These are phyloP conservation scores for Tetramorium alpestre DNA, from an alignment of 1,140 invertebrate species.

Conservation along the genomic window DNA sequence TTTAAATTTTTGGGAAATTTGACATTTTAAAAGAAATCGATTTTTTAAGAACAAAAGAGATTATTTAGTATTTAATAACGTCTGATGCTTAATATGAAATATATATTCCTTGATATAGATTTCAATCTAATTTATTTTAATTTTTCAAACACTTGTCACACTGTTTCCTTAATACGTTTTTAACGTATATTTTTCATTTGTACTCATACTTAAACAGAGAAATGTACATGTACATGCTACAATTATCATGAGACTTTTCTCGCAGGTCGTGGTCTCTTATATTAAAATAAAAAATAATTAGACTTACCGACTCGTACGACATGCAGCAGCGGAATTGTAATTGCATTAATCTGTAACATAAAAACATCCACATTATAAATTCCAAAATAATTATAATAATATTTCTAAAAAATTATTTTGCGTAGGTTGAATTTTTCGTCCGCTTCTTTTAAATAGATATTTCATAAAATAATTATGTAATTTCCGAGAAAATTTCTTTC, in stretches of 20 bases:
- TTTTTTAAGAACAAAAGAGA: not conserved
- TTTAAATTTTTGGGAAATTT: not conserved
- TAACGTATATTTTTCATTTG: not conserved
- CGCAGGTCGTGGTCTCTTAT: not conserved
- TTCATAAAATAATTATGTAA: slow-evolving; percentile 8
- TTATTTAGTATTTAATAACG: not conserved
- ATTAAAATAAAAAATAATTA: not conserved
- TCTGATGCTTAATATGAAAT: too few relatives aligned
- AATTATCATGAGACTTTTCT: not conserved
- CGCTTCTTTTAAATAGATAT: not conserved
- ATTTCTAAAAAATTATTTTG: not conserved
- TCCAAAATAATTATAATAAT: slow-evolving; percentile 7
- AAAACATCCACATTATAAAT: not conserved
- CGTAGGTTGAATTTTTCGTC: not conserved
- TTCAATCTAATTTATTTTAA: not conserved
- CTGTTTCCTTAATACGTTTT: not conserved
- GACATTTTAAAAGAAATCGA: not conserved
- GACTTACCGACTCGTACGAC: not conserved
- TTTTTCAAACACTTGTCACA: not conserved
- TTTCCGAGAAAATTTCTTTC: not conserved
- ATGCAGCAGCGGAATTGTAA: not conserved
- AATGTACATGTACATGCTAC: not conserved
- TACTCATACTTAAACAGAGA: not conserved
- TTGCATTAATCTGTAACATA: not conserved
- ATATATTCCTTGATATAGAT: too few relatives aligned